These are phyloP conservation scores for Pandemis heparana DNA, from an alignment of 2,888 invertebrate genomes.

Conservation along the genomic window DNA sequence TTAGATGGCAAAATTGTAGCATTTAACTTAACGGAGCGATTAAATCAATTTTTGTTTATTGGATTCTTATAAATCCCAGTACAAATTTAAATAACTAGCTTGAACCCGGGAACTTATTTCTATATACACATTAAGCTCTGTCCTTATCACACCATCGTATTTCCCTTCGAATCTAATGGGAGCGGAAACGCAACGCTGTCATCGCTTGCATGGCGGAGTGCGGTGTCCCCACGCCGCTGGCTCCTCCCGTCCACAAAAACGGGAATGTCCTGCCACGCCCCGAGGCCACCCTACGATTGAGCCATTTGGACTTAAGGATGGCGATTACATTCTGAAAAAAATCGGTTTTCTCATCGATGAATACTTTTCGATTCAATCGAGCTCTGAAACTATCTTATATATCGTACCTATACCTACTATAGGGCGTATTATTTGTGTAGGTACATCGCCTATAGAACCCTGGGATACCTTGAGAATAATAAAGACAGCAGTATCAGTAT, in stretches of 20 bases:
- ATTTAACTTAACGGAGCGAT: constrained; percentile 32
- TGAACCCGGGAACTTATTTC: not conserved
- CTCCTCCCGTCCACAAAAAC: constrained; percentile 32
- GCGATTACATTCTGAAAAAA: not conserved
- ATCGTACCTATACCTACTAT: no score
- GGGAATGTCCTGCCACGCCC: constrained; percentile 41
- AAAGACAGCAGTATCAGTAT: no score
- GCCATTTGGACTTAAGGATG: constrained; percentile 59
- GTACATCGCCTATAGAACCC: no score
- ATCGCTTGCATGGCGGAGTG: constrained; percentile 5
- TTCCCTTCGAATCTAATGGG: not conserved
- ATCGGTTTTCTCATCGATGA: not conserved
- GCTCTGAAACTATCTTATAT: not conserved
- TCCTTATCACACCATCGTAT: constrained; percentile 6
- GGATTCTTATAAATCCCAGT: not conserved
- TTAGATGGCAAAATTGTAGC: constrained; percentile 6
- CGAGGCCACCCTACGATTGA: constrained; percentile 61
- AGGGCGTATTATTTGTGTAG: not conserved
- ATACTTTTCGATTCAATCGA: not conserved
- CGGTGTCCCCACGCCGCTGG: constrained; percentile 28
- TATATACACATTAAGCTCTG: not conserved
- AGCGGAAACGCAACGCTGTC: constrained; percentile 13
- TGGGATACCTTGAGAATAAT: no score
- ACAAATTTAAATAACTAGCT: not conserved
- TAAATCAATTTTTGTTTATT: constrained; percentile 5